Conservation (phyloP, 2,888 invertebrate species). For the Meganola albula region DNA sequence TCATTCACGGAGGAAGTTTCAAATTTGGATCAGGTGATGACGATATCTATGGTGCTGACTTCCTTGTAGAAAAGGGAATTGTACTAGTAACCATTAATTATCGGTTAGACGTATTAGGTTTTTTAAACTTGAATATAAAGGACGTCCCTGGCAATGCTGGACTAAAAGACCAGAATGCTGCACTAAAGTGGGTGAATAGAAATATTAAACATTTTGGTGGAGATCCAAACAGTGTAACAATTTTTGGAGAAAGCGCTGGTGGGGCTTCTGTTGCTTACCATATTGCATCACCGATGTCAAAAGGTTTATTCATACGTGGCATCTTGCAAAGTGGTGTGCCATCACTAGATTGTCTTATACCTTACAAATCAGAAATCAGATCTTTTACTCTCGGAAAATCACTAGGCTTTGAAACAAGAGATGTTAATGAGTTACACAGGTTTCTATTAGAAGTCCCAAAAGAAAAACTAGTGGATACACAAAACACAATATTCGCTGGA, state of each 20-base stretch:
- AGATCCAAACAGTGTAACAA: slow-evolving; percentile 37
- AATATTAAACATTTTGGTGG: slow-evolving; percentile 45
- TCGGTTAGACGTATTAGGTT: slow-evolving; percentile 71
- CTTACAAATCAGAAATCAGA: slow-evolving; percentile 32
- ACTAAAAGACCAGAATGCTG: slow-evolving; percentile 55
- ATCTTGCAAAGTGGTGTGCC: slow-evolving; percentile 48
- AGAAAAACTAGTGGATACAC: slow-evolving; percentile 25
- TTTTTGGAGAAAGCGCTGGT: slow-evolving; percentile 49
- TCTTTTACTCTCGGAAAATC: slow-evolving; percentile 38
- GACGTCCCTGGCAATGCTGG: slow-evolving; percentile 79
- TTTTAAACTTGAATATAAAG: slow-evolving; percentile 67
- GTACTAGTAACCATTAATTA: slow-evolving; percentile 77
- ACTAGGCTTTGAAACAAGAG: slow-evolving; percentile 36
- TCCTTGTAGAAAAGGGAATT: slow-evolving; percentile 68
- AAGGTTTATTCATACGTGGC: slow-evolving; percentile 43
- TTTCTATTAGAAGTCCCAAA: slow-evolving; percentile 37
- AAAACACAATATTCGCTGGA: slow-evolving; percentile 14
- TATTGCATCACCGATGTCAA: slow-evolving; percentile 45
- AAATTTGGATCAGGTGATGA: slow-evolving; percentile 51
- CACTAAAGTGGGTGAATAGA: slow-evolving; percentile 40
- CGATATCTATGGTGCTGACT: slow-evolving; percentile 72
- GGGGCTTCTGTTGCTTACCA: slow-evolving; percentile 36
- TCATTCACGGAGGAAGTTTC: slow-evolving; percentile 48
- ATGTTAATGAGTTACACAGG: slow-evolving; percentile 34
- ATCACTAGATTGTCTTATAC: slow-evolving; percentile 33